phyloP scores from a whole-genome alignment of 1,140 invertebrate genomes.

The Zophobas morio region DNA sequence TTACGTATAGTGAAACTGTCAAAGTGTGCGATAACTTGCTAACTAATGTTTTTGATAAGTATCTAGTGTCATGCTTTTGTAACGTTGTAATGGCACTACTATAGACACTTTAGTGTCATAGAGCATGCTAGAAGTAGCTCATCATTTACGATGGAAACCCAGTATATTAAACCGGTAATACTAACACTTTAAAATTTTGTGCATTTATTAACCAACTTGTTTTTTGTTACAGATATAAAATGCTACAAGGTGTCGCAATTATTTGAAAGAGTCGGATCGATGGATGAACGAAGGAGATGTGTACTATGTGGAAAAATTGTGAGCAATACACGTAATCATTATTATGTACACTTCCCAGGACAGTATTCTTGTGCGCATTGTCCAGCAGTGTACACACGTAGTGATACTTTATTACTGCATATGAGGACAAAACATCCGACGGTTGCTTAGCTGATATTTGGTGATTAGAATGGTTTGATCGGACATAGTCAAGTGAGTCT shows the following conservation, averaged over 20 bases:
- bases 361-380: constrained; percentile 76
- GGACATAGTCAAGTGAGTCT: constrained; percentile 6
- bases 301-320: constrained; percentile 78
- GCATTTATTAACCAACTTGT: constrained; percentile 57
- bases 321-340: constrained; percentile 78
- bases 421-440: constrained; percentile 76
- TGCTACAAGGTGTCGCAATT: constrained; percentile 78
- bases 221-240: constrained; percentile 77
- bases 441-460: constrained; percentile 64
- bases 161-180: constrained; percentile 49
- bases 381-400: constrained; percentile 76
- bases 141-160: constrained; percentile 30
- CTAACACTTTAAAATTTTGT: constrained; percentile 18
- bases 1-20: background rate
- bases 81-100: constrained; percentile 38
- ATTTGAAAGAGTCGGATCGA: constrained; percentile 76
- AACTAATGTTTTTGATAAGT: constrained; percentile 31
- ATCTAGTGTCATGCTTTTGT: constrained; percentile 42
- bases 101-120: constrained; percentile 39
- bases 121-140: constrained; percentile 51
- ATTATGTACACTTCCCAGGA: constrained; percentile 78
- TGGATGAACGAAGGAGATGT: constrained; percentile 76
- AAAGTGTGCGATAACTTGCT: background rate
- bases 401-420: constrained; percentile 76
- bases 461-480: constrained; percentile 28